Percentiles rank a stretch among this genome's conserved stretches.
phyloP scores from a whole-genome alignment of 2,888 invertebrate genomes.

The Tachina lurida region DNA sequence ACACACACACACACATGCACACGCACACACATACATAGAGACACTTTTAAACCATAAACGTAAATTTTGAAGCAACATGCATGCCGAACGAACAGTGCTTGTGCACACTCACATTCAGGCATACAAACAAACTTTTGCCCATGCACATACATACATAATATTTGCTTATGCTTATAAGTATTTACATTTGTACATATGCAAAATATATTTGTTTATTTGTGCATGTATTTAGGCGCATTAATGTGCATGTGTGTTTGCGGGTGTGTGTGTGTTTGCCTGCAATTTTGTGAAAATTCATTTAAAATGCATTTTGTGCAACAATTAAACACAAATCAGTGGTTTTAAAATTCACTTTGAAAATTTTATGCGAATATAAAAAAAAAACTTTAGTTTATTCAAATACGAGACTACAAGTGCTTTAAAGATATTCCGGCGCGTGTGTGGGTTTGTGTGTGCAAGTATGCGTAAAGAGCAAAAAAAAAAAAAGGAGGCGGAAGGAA shows the following conservation, averaged over 20 bases:
- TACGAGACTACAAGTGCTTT: constrained; percentile 14
- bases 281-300: constrained; percentile 71
- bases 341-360: constrained; percentile 68
- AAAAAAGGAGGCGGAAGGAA: constrained; percentile 47
- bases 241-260: not conserved
- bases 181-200: not conserved
- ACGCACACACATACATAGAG: constrained; percentile 8
- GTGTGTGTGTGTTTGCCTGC: not conserved
- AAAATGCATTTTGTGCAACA: constrained; percentile 78
- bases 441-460: not conserved
- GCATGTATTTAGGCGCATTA: not conserved
- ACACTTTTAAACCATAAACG: constrained; percentile 32
- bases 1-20: not conserved
- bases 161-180: constrained; percentile 21
- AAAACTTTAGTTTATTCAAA: constrained; percentile 3
- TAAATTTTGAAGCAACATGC: constrained; percentile 40
- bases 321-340: constrained; percentile 80
- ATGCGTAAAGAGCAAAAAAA: constrained; percentile 44
- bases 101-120: not conserved
- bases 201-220: constrained; percentile 43
- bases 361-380: constrained; percentile 23
- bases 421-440: not conserved
- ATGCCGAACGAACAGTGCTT: constrained; percentile 21
- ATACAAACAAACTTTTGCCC: constrained; percentile 16
- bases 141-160: not conserved